Base-by-base conservation (phyloP, 64 coral and sea anemone genomes). In the Cladopsammia gracilis region DNA sequence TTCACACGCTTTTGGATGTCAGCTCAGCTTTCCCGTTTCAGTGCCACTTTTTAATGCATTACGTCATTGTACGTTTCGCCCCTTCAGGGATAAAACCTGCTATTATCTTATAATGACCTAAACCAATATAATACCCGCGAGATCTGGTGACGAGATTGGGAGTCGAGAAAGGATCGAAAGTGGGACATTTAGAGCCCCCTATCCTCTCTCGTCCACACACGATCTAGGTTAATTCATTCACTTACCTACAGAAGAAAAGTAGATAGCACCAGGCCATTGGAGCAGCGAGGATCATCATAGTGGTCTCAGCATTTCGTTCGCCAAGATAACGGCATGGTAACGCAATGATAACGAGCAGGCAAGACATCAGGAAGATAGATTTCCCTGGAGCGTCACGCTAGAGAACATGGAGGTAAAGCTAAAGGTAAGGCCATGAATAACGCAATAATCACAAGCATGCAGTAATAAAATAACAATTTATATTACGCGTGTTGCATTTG, bases 211-310 rank as follows among this genome's bases (percentile, higher is more conserved):
- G 34, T 34, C 34, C 34, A 34, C 34, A 34, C 34, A 34, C 34
- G 34, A 34, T 34, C 34, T 34, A 34, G 34, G 34, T 34, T 2
- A 34, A 2, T 34, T 34, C 0, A 34, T 34, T 34, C 34, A 34
- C 34, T 34, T 20, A 98, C 96, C 96, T 90, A 69, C 96, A 98
- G 53, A 98, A 98, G 69, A 98, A 98, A 10, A 98, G 83, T 10
- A 98, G 58, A 75, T 98, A 98, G 58, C 92, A 86, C 96, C 96
- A 98, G 47, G 96, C 92, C 96, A 98, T 98, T 1, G 96, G 96
- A 59, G 96, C 88, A 11, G 96, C 92, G 9, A 98, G 19, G 13
- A 94, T 91, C 26, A 98, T 25, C 73, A 93, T 90, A 51, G 83
- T 22, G 1, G 96, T 98, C 46, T 98, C 96, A 14, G 87, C 73